phyloP scores from a whole-genome alignment of 2,113 vertebrate genomes.

The Silurus meridionalis region DNA sequence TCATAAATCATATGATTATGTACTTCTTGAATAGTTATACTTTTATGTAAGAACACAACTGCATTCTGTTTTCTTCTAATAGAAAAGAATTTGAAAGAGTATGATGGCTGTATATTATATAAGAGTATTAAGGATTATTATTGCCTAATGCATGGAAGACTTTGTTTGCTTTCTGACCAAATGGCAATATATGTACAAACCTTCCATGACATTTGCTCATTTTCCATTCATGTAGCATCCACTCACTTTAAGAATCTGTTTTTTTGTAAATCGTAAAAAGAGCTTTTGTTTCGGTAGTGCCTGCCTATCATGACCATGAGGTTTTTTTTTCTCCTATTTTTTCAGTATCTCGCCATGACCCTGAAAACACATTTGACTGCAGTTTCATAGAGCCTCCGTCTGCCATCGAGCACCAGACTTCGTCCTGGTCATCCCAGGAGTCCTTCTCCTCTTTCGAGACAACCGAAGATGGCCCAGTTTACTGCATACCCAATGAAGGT shows the following conservation, averaged over 20 bases:
- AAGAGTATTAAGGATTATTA: not conserved
- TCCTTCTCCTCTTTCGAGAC: conserved; percentile 98
- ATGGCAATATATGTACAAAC: not conserved
- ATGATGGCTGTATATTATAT: not conserved
- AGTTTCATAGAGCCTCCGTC: conserved; percentile 95
- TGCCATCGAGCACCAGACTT: conserved; percentile 86
- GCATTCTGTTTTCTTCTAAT: not conserved
- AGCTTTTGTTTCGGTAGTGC: conserved; percentile 20
- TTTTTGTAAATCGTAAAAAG: not conserved
- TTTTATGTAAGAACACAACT: not conserved
- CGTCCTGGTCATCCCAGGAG: conserved; percentile 92
- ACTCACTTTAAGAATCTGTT: not conserved
- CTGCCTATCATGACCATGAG: conserved; percentile 59
- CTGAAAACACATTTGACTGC: conserved; percentile 94
- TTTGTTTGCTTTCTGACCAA: not conserved
- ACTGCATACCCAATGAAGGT: conserved; percentile 95
- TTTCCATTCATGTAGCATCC: not conserved
- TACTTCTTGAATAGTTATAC: not conserved
- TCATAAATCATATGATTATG: not conserved
- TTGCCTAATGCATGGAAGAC: not conserved
- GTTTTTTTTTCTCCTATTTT: conserved; percentile 17
- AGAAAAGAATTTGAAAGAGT: not conserved
- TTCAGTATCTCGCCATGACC: conserved; percentile 92
- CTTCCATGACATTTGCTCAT: not conserved
- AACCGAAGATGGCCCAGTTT: conserved; percentile 90